Conservation (phyloP, 1,140 invertebrate genomes). For the Brachystomella parvula region DNA sequence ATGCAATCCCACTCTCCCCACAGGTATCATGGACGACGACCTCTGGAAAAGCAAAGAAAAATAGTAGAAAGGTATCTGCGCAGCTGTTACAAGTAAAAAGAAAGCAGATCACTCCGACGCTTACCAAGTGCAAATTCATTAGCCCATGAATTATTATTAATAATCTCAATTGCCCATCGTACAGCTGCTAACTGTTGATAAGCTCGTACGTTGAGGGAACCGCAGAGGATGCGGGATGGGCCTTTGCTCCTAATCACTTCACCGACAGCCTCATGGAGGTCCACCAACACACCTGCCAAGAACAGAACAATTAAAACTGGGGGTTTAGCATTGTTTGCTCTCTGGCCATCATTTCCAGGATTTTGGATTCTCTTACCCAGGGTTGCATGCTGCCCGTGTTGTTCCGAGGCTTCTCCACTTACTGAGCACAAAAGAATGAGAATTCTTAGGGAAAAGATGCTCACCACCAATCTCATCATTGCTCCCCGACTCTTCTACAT, state of each 20-base stretch:
- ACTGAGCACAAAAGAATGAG: background rate
- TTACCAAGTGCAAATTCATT: constrained; percentile 36
- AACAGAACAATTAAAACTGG: constrained; percentile 2
- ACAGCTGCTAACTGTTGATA: constrained; percentile 35
- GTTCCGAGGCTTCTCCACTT: background rate
- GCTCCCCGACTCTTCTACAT: constrained; percentile 1
- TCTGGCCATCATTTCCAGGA: background rate
- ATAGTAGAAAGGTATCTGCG: background rate
- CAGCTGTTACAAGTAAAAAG: background rate
- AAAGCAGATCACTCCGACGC: background rate
- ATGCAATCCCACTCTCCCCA: constrained; percentile 31
- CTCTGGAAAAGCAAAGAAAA: constrained; percentile 23
- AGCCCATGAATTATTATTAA: constrained; percentile 37
- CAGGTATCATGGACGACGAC: constrained; percentile 37
- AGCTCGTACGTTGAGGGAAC: constrained; percentile 32
- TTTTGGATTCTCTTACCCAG: background rate
- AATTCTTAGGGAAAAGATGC: background rate
- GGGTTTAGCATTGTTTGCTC: background rate
- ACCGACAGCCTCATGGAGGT: constrained; percentile 28
- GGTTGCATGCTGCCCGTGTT: constrained; percentile 4
- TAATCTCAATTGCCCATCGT: constrained; percentile 34
- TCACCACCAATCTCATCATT: background rate
- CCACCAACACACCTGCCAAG: constrained; percentile 33
- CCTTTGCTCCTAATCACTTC: constrained; percentile 20
- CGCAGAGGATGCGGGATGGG: constrained; percentile 24